Base-by-base conservation (phyloP, 2,888 invertebrate genomes). In the Heliconius ismenius region DNA sequence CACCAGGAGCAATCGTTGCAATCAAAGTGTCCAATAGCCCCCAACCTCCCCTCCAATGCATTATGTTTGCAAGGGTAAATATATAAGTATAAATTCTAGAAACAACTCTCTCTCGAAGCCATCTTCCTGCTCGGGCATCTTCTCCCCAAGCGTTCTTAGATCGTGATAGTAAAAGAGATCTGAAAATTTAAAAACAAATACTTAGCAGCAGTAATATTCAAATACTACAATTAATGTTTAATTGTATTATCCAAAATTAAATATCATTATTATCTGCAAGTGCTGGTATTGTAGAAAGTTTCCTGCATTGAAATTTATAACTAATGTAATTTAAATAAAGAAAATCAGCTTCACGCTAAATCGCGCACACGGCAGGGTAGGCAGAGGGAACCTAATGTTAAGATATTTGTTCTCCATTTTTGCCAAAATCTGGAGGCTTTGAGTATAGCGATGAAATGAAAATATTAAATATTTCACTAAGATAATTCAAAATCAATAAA, bases 41-140 rank as follows among this genome's bases (percentile, higher is more conserved):
- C 97, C 97, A 98, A n/a, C 97, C 96, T 0, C 98, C 98, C 1
- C 97, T 94, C 98, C 98, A 98, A 83, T 97, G 97, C 92, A 97
- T 98, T 26, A 98, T 97, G 89, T 97, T 97, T 79, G 97, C 95
- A 79, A 97, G 92, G 1, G 96, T 96, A 88, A 97, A 98, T 75
- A 96, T 88, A 81, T 95, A 95, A 0, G 97, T 97, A 89, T 98
- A 98, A 1, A 96, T 81, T 3, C 98, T 93, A 21, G 97, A 97
- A 13, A 93, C 39, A 0, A 88, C 3, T 1, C 93, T 85, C 80
- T 93, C 93, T 4, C 85, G 82, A 0, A 91, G 76, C 93, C 93
- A 93, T 1, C 87, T 84, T 0, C 86, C 86, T 0, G 86, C 86
- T 3, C 86, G 85, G 0, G 87, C 86, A 0, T 83, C 81, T 65